Base-by-base conservation (phyloP, 2,888 invertebrate genomes). In the Philhelius pedissequus region DNA sequence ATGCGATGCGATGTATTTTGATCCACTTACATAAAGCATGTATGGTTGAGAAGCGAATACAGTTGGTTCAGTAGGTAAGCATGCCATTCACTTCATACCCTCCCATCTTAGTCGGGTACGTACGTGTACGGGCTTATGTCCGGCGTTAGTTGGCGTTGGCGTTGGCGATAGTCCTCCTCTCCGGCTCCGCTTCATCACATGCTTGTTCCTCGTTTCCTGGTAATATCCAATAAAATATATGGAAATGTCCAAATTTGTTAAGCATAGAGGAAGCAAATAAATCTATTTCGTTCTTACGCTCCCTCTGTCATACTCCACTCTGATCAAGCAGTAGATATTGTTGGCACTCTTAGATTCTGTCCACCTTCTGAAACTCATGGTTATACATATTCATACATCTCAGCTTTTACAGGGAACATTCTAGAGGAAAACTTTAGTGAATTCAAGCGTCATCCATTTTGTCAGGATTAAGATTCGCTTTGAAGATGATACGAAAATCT, bases 191-290 rank as follows among this genome's bases (percentile, higher is more conserved):
- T 22, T 2, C 30, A 54, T 54, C 56, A 9, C 56, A 20, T 38
- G 48, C 25, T 22, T 18, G 38, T 15, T 50, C 38, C 52, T 27
- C 40, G 68, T 35, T 62, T 74, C 35, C 70, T 50, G 70, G 70
- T 79, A 75, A 75, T 79, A 75, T 79, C 79, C 75, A 80, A 84
- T 84, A 80, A 84, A 84, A 84, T 84, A 80, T 84, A 84, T 80
- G 84, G 75, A 84, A 84, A 84, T 84, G 80, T 80, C 80, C 84
- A 84, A 84, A 80, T 84, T 84, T 84, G 84, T 84, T 84, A 84
- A 84, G 80, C 80, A 80, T 56, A 71, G 75, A 84, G 84, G 84
- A 84, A 80, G 79, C 80, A 84, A 80, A 84, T 84, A 84, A 84
- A 84, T 84, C 84, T 80, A 70, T 71, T 84, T 84, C 75, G 76